Evolutionary conservation across 2,797 vertebrate species (phyloP), one percentile per base, ranked within the genome.

Genomic region (Okamejei kenojei): DNA sequence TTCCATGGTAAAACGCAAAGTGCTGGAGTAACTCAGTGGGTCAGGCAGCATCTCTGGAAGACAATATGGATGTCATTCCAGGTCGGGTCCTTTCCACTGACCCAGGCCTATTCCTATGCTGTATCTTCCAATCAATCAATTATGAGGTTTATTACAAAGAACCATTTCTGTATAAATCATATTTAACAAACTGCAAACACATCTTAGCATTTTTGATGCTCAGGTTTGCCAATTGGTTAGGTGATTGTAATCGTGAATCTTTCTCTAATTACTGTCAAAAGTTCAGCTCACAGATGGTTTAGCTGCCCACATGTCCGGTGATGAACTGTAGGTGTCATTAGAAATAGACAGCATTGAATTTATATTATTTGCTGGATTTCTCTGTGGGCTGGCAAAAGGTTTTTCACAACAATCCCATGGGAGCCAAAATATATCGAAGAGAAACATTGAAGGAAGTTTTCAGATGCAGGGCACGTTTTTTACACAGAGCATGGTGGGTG

Each of bases 241-340:
- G 29, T 63, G 58, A 86, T 86, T 65, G 82, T 63, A 17, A 29
- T 8, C 15, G 58, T 63, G 29, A 3, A 63, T 1, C 17, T 65
- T n/a, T 63, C 58, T 86, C 32, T 29, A 86, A 86, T 86, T 86
- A 86, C 5, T 63, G 58, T 19, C 61, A 58, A 65, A 86, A 86
- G 58, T 86, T 86, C 58, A 84, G 23, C 54, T 84, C 81, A 58
- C 81, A 58, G 81, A 84, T 82, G 8, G 29, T 82, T 29, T 82
- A 29, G 61, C 81, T 63, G 29, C 29, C 82, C 58, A n/a, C 8
- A 29, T 29, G 9, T 63, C 9, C 7, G n/a, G 9, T 5, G 74
- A 32, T 84, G 81, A 26, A 84, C 29, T 29, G 29, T 10, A 61
- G 26, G 10, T 86, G 82, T 63, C 29, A 86, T 61, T 61, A n/a